Evolutionary conservation across 2,797 vertebrate species (phyloP), one percentile per base, ranked within the genome.

Genomic region (Myotis myotis): DNA sequence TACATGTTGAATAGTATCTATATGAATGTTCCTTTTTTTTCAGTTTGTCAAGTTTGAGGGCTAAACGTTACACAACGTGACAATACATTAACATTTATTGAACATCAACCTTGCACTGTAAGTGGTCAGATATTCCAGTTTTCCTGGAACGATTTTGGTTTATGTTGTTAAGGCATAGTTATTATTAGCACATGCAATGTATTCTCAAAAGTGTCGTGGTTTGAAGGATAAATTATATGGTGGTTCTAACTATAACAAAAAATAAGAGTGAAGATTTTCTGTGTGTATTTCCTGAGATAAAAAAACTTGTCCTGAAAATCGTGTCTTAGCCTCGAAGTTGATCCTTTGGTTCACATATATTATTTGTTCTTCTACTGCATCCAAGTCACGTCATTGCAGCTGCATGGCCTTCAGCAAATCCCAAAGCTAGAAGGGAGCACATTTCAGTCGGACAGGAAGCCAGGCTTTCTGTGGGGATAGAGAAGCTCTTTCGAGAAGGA

Each of bases 241-340:
- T 82, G 83, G 62, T 83, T 38, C 57, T 87, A 91, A 91, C 19
- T 93, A 33, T n/a, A 66, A 51, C 5, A 76, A 72, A 78, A 85
- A 68, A 53, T 53, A 25, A 1, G 22, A 83, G 19, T 71, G 30
- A 81, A 79, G 62, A 72, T 79, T 71, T 93, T 91, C 38, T 51
- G 3, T 44, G 20, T 70, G 44, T 47, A 62, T 87, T 81, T 87
- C 62, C 74, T 83, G 17, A 92, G n/a, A 33, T 44, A 89, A 79
- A 53, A 53, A 86, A 87, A 47, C 13, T 55, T 12, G 12, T 30
- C n/a, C 74, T 85, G 62, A 64, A 95, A 91, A 36, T 53, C 23
- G 49, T 6, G 20, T 62, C 81, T 82, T 49, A 57, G 51, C 49
- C 41, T 28, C 78, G 19, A 88, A 49, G 30, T 62, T 87, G 79